Percentiles rank a stretch among this genome's conserved stretches.
These are phyloP conservation scores for Galleria mellonella DNA, from an alignment of 1,140 invertebrate species.

Conservation along the genomic window DNA sequence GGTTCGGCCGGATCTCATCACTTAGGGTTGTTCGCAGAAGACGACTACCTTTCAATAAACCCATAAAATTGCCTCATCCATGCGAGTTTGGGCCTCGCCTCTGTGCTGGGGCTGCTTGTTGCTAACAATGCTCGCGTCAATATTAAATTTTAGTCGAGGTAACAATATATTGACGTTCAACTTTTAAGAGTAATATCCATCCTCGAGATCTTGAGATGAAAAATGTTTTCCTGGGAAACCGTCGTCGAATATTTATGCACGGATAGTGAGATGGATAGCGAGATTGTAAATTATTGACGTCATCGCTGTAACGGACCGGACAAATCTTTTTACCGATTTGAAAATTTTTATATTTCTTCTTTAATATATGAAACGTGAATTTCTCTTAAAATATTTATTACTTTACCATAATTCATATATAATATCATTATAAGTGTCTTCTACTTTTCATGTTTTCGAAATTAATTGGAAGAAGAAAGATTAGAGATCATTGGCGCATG, in stretches of 20 bases:
- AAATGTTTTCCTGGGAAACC: conserved; percentile 52
- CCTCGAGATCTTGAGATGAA: conserved; percentile 44
- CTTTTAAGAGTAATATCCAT: conserved; percentile 58
- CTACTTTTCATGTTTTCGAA: too few relatives aligned
- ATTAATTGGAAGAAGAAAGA: too few relatives aligned
- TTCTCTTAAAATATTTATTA: too few relatives aligned
- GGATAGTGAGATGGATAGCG: conserved; percentile 46
- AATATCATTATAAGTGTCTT: too few relatives aligned
- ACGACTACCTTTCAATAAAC: conserved; percentile 42
- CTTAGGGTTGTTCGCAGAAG: conserved; percentile 41
- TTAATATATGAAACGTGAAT: too few relatives aligned
- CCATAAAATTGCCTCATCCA: conserved; percentile 43
- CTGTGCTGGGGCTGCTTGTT: conserved; percentile 16
- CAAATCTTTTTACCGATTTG: conserved; percentile 44
- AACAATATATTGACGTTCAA: conserved; percentile 59
- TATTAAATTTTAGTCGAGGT: conserved; percentile 54
- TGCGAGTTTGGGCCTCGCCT: conserved; percentile 24
- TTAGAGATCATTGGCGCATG: too few relatives aligned
- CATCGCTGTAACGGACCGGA: conserved; percentile 36
- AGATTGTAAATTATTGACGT: conserved; percentile 61
- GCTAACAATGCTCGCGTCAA: conserved; percentile 47
- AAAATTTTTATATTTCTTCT: not conserved
- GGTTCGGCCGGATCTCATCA: conserved; percentile 57
- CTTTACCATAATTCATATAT: too few relatives aligned
- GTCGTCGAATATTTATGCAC: conserved; percentile 62